Evolutionary conservation across 2,113 vertebrate species (phyloP), one percentile per base, ranked within the genome.

Genomic region (Morphnarchus princeps): DNA sequence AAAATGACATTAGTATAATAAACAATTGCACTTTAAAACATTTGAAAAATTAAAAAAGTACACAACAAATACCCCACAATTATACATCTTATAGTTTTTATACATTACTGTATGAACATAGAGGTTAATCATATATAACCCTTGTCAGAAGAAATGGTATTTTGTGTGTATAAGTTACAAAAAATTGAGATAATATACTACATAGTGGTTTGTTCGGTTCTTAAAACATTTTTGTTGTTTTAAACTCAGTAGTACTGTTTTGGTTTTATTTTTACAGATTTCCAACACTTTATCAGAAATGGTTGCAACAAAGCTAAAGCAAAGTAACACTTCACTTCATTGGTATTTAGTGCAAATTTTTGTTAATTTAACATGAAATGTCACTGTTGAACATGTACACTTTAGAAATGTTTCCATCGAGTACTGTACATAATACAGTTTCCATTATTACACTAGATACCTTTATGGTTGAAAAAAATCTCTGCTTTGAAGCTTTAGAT

Each of bases 11-110:
- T 94, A 97, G 95, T 97, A 86, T 98, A 98, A 99, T 98, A 98
- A 98, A 98, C 98, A 98, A 99, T 98, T 99, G 98, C 97, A 98
- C 98, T 98, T 98, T 97, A 97, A 97, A 98, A 98, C 95, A 97
- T 96, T 95, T 98, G 97, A 98, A 98, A 98, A 98, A 98, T 98
- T 98, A 96, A 98, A 98, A 98, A 98, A 98, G 97, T 98, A 98
- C 98, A 98, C 97, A 98, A 98, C 97, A 94, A 97, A 96, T 97
- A 96, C 95, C 93, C 97, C 98, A 98, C 98, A 97, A 96, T 96
- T 98, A 91, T 98, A 97, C 94, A 97, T 92, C 92, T 97, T 94
- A 82, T 36, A 84, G 97, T 82, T 97, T 98, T 97, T 98, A 89
- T 97, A 98, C 97, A 95, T 97, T 97, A 96, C 95, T 97, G 91